phyloP scores from a whole-genome alignment of 2,113 vertebrate genomes.

The Aix galericulata region DNA sequence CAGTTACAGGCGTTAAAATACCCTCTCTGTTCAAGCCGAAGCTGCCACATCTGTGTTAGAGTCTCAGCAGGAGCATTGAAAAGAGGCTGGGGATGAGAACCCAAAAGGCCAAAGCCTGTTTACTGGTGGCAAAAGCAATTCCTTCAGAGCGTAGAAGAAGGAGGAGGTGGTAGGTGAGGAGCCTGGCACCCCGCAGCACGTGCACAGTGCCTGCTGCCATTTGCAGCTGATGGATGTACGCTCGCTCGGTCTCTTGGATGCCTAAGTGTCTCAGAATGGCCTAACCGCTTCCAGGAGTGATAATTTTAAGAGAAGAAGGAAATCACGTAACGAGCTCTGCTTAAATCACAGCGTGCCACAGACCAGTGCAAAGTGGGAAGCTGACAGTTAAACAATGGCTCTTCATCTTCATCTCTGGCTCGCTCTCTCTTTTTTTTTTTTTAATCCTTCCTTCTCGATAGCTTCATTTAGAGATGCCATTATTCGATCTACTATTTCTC shows the following conservation, averaged over 20 bases:
- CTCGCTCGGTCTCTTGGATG: not conserved
- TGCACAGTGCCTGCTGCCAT: rapidly evolving
- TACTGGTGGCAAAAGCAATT: rapidly evolving
- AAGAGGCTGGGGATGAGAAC: not conserved
- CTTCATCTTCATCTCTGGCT: slow-evolving; percentile 16
- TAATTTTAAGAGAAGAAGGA: not conserved
- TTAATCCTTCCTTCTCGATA: slow-evolving; percentile 23
- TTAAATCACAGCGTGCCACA: not conserved
- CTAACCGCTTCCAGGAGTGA: not conserved
- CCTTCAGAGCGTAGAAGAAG: not conserved
- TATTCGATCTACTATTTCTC: slow-evolving; percentile 11
- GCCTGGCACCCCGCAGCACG: not conserved
- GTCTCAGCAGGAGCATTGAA: not conserved
- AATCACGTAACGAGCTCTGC: not conserved
- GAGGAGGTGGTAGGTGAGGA: not conserved
- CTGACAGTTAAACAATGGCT: not conserved
- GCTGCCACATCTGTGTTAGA: not conserved
- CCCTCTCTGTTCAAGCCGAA: not conserved
- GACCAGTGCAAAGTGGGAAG: not conserved
- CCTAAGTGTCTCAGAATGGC: not conserved
- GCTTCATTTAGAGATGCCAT: slow-evolving; percentile 33
- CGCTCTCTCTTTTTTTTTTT: not conserved
- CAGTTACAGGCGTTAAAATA: not conserved
- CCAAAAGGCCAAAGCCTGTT: not conserved
- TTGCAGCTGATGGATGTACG: not conserved